Conservation (phyloP, 2,888 invertebrate species). For the Aphodius sticticus region DNA sequence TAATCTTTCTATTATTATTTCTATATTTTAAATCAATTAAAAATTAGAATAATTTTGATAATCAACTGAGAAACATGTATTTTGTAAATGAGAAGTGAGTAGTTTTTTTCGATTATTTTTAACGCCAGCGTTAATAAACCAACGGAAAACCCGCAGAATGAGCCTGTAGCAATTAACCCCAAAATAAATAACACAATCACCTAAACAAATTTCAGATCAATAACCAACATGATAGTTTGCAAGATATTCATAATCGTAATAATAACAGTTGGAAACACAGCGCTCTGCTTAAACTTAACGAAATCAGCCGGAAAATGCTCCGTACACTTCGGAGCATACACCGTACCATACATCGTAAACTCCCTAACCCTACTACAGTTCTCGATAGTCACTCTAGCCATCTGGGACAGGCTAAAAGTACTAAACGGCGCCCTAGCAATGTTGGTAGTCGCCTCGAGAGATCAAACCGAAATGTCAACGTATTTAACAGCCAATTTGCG, state of each 20-base stretch:
- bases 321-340: conserved; percentile 26
- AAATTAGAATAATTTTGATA: too few relatives aligned
- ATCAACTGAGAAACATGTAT: too few relatives aligned
- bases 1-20: too few relatives aligned
- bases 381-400: conserved; percentile 26
- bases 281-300: conserved; percentile 21
- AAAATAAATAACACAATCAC: too few relatives aligned
- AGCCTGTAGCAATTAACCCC: too few relatives aligned
- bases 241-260: conserved; percentile 16
- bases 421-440: conserved; percentile 34
- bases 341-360: conserved; percentile 27
- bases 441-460: conserved; percentile 22
- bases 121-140: too few relatives aligned
- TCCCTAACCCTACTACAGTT: conserved; percentile 33
- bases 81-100: too few relatives aligned
- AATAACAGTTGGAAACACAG: conserved; percentile 12
- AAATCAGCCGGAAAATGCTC: conserved; percentile 19
- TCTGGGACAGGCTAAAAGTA: conserved; percentile 35
- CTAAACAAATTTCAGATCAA: conserved; percentile 26
- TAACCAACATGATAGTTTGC: conserved; percentile 13
- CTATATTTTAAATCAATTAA: too few relatives aligned
- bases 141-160: too few relatives aligned
- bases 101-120: too few relatives aligned
- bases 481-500: background rate
- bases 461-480: background rate